phyloP scores from a whole-genome alignment of 1,140 invertebrate species.

The Atta cephalotes region DNA sequence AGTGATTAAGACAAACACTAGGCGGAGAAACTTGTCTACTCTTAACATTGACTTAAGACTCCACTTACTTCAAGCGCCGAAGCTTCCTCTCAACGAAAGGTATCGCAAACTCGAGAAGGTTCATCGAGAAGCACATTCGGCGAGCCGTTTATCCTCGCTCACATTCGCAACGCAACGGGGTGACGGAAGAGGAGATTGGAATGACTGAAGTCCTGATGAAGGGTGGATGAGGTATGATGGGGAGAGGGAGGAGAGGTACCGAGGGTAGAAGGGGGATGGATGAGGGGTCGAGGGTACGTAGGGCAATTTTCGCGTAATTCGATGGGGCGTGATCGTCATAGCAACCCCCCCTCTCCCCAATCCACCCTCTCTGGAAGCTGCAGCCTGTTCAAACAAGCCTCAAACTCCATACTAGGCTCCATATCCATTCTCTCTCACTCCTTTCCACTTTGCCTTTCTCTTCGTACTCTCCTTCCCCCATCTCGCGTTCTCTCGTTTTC shows the following conservation, averaged over 20 bases:
- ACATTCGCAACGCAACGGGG: slow-evolving; percentile 75
- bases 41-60: slow-evolving; percentile 58
- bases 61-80: slow-evolving; percentile 41
- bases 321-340: slow-evolving; percentile 86
- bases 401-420: slow-evolving; percentile 76
- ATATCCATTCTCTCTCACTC: slow-evolving; percentile 61
- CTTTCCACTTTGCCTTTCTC: slow-evolving; percentile 17
- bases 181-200: slow-evolving; percentile 68
- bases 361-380: slow-evolving; percentile 80
- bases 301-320: slow-evolving; percentile 86
- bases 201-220: slow-evolving; percentile 74
- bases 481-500: slow-evolving; percentile 7
- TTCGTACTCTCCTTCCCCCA: slow-evolving; percentile 16
- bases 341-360: slow-evolving; percentile 79
- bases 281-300: slow-evolving; percentile 81
- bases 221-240: slow-evolving; percentile 51
- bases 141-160: slow-evolving; percentile 82
- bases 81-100: slow-evolving; percentile 43
- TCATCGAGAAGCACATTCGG: slow-evolving; percentile 81
- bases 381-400: slow-evolving; percentile 85
- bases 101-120: slow-evolving; percentile 71
- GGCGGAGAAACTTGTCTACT: slow-evolving; percentile 28
- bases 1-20: slow-evolving; percentile 41
- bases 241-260: neutral
- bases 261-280: neutral